Evolutionary conservation across 1,140 invertebrate species (phyloP).

Genomic region (Trichoplusia ni): DNA sequence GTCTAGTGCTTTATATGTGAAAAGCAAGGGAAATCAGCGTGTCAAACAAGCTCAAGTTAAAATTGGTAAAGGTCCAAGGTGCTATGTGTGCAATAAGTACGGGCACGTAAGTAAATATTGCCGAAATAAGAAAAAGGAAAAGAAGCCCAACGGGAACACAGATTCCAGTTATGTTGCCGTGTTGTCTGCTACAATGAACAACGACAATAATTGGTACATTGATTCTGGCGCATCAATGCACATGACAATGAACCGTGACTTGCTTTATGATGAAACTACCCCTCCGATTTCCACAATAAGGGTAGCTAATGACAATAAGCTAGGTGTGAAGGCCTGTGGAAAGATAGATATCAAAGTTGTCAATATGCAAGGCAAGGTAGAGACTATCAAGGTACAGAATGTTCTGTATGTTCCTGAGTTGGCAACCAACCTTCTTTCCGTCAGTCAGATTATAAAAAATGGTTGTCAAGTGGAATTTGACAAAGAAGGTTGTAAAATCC

Average conservation of each 20-base stretch:
- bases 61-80: slow-evolving; percentile 29
- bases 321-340: slow-evolving; percentile 34
- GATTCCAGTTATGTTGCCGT: slow-evolving; percentile 25
- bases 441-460: slow-evolving; percentile 53
- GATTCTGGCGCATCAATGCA: slow-evolving; percentile 50
- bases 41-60: slow-evolving; percentile 35
- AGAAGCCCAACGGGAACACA: slow-evolving; percentile 28
- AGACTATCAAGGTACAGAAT: slow-evolving; percentile 40
- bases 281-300: slow-evolving; percentile 39
- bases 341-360: slow-evolving; percentile 36
- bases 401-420: slow-evolving; percentile 51
- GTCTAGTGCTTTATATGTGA: slow-evolving; percentile 35
- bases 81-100: slow-evolving; percentile 37
- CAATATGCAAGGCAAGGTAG: slow-evolving; percentile 17
- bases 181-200: slow-evolving; percentile 29
- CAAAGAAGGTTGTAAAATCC: slow-evolving; percentile 44
- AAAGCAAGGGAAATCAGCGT: slow-evolving; percentile 29
- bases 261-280: slow-evolving; percentile 29
- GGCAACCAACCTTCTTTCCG: slow-evolving; percentile 50
- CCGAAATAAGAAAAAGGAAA: slow-evolving; percentile 29
- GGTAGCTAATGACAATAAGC: slow-evolving; percentile 42
- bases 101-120: slow-evolving; percentile 41
- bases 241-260: slow-evolving; percentile 39
- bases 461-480: slow-evolving; percentile 52
- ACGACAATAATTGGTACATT: slow-evolving; percentile 31